A percentile compares a stretch with the other conserved stretches of the same genome.
phyloP scores from a whole-genome alignment of 1,140 invertebrate species.

The Trichomalopsis sarcophagae region DNA sequence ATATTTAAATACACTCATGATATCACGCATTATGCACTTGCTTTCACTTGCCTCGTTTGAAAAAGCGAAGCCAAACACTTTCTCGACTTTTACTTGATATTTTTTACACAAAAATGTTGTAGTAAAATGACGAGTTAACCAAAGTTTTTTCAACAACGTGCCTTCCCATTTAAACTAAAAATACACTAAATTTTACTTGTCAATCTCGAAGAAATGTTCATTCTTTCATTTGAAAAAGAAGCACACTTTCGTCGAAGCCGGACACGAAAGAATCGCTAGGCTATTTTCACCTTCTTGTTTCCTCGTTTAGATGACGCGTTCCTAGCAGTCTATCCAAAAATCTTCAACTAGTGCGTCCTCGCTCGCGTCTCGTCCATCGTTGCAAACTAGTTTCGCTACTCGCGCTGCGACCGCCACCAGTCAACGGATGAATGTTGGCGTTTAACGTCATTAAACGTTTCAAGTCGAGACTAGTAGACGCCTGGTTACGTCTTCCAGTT shows the following conservation, averaged over 20 bases:
- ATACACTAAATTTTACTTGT: slow-evolving; percentile 48
- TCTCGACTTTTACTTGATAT: slow-evolving; percentile 38
- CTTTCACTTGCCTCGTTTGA: slow-evolving; percentile 29
- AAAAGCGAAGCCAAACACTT: slow-evolving; percentile 41
- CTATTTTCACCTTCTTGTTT: not conserved
- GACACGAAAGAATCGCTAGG: slow-evolving; percentile 34
- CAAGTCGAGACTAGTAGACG: slow-evolving; percentile 16
- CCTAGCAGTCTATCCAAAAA: not conserved
- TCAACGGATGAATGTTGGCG: slow-evolving; percentile 21
- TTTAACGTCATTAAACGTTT: slow-evolving; percentile 12
- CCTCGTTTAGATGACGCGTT: slow-evolving; percentile 6
- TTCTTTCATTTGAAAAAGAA: slow-evolving; percentile 31
- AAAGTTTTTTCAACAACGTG: slow-evolving; percentile 32
- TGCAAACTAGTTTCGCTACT: slow-evolving; percentile 16
- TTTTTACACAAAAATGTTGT: slow-evolving; percentile 45
- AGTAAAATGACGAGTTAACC: slow-evolving; percentile 44
- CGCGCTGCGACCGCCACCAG: slow-evolving; percentile 13
- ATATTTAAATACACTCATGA: slow-evolving; percentile 58
- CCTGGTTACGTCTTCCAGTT: slow-evolving; percentile 75
- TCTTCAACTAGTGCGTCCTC: not conserved
- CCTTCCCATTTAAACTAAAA: slow-evolving; percentile 46
- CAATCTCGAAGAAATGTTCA: slow-evolving; percentile 10
- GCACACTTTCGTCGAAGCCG: slow-evolving; percentile 43
- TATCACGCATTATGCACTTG: slow-evolving; percentile 58
- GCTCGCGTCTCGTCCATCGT: not conserved